Evolutionary conservation across 2,888 invertebrate genomes (phyloP).

Genomic region (Eupithecia insigniata): DNA sequence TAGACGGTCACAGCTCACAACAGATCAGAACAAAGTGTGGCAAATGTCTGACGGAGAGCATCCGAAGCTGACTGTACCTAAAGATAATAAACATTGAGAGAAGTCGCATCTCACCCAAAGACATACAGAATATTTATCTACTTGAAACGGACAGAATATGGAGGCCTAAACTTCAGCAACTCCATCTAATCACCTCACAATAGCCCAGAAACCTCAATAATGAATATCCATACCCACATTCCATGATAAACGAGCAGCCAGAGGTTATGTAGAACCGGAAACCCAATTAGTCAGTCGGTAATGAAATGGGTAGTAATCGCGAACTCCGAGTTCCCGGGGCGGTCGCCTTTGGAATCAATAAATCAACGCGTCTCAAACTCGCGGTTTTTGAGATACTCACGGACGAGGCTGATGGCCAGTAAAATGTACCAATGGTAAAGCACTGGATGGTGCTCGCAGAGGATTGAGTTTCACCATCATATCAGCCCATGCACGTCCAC

Average conservation of each 20-base stretch:
- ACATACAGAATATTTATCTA: not conserved
- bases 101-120: not conserved
- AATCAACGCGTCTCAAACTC: constrained; percentile 77
- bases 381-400: constrained; percentile 53
- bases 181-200: constrained; percentile 18
- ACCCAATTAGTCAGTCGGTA: constrained; percentile 72
- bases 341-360: constrained; percentile 73
- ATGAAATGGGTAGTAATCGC: constrained; percentile 70
- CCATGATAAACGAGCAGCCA: constrained; percentile 32
- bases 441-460: not conserved
- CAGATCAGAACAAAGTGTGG: no score
- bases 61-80: not conserved
- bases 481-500: no score
- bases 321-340: constrained; percentile 55
- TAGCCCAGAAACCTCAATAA: constrained; percentile 30
- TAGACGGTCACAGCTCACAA: no score
- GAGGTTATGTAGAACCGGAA: constrained; percentile 39
- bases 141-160: not conserved
- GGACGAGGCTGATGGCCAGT: constrained; percentile 6
- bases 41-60: not conserved
- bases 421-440: not conserved
- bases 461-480: no score
- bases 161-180: not conserved
- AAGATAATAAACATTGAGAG: not conserved
- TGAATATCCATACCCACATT: constrained; percentile 27